Conservation (phyloP, 2,888 invertebrate species). For the Operophtera brumata region DNA sequence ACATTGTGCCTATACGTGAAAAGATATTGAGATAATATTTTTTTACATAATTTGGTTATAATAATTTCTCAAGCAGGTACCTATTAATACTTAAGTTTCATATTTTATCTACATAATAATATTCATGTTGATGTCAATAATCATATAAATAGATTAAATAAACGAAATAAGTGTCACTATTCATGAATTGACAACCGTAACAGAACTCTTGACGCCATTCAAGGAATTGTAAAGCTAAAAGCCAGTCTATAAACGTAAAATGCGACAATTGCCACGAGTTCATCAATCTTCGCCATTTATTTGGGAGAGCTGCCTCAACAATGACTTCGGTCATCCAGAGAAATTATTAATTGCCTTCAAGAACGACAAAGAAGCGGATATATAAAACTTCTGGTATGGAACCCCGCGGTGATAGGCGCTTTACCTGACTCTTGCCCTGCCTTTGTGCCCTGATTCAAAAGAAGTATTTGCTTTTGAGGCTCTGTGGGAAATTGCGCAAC, state of each 20-base stretch:
- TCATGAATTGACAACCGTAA: conserved; percentile 29
- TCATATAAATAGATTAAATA: conserved; percentile 4
- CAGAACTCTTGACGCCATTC: conserved; percentile 50
- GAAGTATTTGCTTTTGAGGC: conserved; percentile 72
- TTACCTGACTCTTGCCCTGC: conserved; percentile 80
- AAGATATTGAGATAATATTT: neutral
- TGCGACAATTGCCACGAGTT: conserved; percentile 74
- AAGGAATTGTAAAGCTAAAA: conserved; percentile 52
- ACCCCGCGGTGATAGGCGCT: conserved; percentile 72
- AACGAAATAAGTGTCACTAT: conserved; percentile 9
- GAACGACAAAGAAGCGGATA: conserved; percentile 79
- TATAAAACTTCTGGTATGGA: conserved; percentile 76
- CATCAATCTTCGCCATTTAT: conserved; percentile 74
- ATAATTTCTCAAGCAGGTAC: conserved; percentile 5
- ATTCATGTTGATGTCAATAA: conserved; percentile 1
- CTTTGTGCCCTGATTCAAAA: conserved; percentile 71
- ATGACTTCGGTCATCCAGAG: conserved; percentile 77
- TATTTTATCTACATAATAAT: neutral
- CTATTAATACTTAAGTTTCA: neutral
- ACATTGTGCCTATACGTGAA: conserved; percentile 16
- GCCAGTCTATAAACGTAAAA: conserved; percentile 72
- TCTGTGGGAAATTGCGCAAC: conserved; percentile 79
- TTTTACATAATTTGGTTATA: neutral
- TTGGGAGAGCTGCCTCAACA: conserved; percentile 65
- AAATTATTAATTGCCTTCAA: conserved; percentile 77